Evolutionary conservation across 2,797 vertebrate species (phyloP).

Genomic region (Varecia variegata): DNA sequence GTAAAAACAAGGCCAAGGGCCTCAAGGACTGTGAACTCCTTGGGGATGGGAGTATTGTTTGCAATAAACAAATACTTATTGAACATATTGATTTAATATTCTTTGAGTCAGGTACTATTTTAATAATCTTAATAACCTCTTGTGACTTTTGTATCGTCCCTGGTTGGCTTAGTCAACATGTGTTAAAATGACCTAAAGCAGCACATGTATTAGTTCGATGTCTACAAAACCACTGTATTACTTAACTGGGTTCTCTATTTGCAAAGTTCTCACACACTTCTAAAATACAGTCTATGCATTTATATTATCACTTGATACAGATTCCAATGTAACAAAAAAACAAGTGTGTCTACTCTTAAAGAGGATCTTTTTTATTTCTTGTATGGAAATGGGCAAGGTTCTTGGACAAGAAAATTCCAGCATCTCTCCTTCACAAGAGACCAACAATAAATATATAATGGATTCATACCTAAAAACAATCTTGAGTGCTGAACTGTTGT

Average conservation of each 20-base stretch:
- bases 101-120: neutral
- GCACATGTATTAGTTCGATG: neutral
- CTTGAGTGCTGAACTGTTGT: neutral
- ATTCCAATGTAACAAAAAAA: slow-evolving; percentile 3
- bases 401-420: slow-evolving; percentile 1
- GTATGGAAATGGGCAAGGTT: neutral
- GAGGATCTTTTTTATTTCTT: neutral
- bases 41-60: neutral
- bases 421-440: neutral
- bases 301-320: neutral
- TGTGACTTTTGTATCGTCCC: neutral
- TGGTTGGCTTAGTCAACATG: neutral
- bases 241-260: neutral
- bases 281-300: neutral
- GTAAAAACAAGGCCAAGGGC: neutral
- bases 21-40: neutral
- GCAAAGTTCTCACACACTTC: neutral
- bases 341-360: neutral
- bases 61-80: neutral
- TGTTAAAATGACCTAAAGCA: neutral
- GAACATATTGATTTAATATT: neutral
- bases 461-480: neutral
- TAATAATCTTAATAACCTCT: neutral
- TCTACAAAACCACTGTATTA: neutral
- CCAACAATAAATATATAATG: neutral